Percentiles rank a stretch among this genome's conserved stretches.
Evolutionary conservation across 1,140 invertebrate genomes (phyloP).

Genomic region (Drosophila trapezifrons): DNA sequence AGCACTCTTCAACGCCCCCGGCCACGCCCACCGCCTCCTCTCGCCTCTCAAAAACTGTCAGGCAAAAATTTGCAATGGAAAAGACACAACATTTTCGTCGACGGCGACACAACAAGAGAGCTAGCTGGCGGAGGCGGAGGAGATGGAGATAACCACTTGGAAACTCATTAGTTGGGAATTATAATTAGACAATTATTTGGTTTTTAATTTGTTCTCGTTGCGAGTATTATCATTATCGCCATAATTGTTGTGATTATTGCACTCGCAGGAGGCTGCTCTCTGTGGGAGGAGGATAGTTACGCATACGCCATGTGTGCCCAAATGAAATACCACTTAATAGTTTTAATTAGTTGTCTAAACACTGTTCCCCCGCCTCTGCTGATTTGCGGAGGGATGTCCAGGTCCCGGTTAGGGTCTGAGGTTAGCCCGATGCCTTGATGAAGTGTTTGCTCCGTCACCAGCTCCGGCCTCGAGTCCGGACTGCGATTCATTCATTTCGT

Average conservation of each 20-base stretch:
- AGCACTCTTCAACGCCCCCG: slow-evolving; percentile 29
- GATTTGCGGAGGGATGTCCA: background rate
- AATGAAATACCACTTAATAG: slow-evolving; percentile 40
- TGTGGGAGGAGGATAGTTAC: background rate
- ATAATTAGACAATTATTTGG: slow-evolving; percentile 78
- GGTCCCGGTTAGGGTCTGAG: background rate
- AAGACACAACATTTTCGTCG: slow-evolving; percentile 50
- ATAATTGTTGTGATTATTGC: slow-evolving; percentile 46
- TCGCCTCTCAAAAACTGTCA: slow-evolving; percentile 6
- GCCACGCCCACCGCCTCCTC: background rate
- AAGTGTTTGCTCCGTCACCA: slow-evolving; percentile 36
- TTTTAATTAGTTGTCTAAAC: slow-evolving; percentile 52
- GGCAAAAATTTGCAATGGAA: slow-evolving; percentile 58
- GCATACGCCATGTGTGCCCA: slow-evolving; percentile 31
- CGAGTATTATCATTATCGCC: slow-evolving; percentile 29
- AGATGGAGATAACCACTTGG: slow-evolving; percentile 75
- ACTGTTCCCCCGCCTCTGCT: background rate
- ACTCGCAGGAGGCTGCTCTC: background rate
- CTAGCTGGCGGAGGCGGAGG: too few species aligned
- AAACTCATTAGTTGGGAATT: slow-evolving; percentile 78
- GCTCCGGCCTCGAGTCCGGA: background rate
- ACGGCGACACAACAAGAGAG: background rate
- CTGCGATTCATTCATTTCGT: slow-evolving; percentile 36
- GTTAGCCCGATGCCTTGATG: slow-evolving; percentile 30
- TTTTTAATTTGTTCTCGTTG: slow-evolving; percentile 61